A percentile compares a stretch with the other conserved stretches of the same genome.
These are phyloP conservation scores for Petrocephalus zakoni DNA, from an alignment of 2,113 vertebrate genomes.

Conservation along the genomic window DNA sequence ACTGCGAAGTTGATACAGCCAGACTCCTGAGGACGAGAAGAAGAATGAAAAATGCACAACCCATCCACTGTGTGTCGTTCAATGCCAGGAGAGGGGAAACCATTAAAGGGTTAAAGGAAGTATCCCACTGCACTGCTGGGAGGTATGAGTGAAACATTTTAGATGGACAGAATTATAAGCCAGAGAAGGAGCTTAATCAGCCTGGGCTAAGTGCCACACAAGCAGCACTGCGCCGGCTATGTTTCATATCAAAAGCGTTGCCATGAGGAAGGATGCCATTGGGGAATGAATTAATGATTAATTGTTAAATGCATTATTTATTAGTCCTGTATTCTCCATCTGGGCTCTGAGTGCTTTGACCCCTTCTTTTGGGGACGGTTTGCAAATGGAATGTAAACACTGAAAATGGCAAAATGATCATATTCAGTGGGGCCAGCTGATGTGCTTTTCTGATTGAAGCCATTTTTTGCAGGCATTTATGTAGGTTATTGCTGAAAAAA, in stretches of 20 bases:
- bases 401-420: neutral
- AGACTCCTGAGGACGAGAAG: constrained; percentile 47
- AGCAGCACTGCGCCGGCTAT: neutral
- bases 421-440: neutral
- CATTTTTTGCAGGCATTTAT: neutral
- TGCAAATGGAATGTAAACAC: neutral
- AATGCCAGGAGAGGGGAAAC: constrained; percentile 62
- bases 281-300: neutral
- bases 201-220: neutral
- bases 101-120: constrained; percentile 56
- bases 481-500: neutral
- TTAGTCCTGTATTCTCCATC: neutral
- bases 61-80: constrained; percentile 64
- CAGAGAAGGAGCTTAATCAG: neutral
- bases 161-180: neutral
- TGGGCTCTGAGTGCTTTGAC: neutral
- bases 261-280: neutral
- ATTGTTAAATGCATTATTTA: neutral
- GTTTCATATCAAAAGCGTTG: neutral
- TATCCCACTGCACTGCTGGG: constrained; percentile 53
- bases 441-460: neutral
- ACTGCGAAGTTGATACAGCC: constrained; percentile 48
- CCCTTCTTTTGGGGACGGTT: neutral
- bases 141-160: constrained; percentile 56
- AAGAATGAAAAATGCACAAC: constrained; percentile 38